phyloP scores from a whole-genome alignment of 2,113 vertebrate genomes.

The Hemiscyllium ocellatum region DNA sequence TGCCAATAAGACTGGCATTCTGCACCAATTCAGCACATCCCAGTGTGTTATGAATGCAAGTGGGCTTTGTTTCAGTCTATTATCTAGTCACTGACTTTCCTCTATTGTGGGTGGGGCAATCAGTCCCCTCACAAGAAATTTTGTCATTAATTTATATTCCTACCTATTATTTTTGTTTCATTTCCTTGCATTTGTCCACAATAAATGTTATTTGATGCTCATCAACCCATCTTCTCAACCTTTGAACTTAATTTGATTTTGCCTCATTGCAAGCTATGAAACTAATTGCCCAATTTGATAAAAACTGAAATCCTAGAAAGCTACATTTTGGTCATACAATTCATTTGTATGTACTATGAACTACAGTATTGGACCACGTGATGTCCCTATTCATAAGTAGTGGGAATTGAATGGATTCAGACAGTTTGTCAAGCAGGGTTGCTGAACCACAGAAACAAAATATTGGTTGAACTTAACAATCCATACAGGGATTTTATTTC shows the following conservation, averaged over 20 bases:
- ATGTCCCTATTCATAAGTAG: background rate
- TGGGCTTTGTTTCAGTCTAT: too few species aligned
- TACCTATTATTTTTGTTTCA: background rate
- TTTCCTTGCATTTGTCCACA: background rate
- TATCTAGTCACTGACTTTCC: too few species aligned
- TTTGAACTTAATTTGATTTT: background rate
- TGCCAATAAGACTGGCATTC: too few species aligned
- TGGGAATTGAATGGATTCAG: background rate
- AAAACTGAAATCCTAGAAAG: background rate
- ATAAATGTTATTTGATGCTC: background rate
- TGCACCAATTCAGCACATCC: too few species aligned
- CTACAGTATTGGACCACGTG: background rate
- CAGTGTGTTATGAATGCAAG: too few species aligned
- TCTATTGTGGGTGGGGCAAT: too few species aligned
- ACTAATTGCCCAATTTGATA: background rate
- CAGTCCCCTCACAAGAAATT: too few species aligned
- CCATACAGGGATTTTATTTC: background rate
- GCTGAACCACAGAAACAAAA: background rate
- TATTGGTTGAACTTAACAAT: background rate
- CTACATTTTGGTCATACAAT: background rate
- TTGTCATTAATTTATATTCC: background rate
- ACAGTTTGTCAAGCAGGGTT: background rate
- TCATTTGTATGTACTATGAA: conserved; percentile 4
- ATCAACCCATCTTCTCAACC: background rate
- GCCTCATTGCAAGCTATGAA: background rate